These are phyloP conservation scores for Formicarius rufipectus DNA, from an alignment of 2,113 vertebrate genomes.

Conservation along the genomic window DNA sequence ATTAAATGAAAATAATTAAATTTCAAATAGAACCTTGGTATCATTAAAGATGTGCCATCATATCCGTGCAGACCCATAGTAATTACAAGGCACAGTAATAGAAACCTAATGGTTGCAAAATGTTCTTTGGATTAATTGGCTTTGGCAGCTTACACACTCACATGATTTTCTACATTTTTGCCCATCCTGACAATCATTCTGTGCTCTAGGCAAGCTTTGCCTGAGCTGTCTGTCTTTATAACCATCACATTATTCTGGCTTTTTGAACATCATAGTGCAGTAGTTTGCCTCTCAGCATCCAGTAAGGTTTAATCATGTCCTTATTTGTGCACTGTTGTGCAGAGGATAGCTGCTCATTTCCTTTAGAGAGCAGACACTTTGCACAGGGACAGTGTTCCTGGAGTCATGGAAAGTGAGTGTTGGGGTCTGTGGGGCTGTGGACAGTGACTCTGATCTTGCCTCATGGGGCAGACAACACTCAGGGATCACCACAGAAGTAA, in stretches of 20 bases:
- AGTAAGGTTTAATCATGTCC: slow-evolving; percentile 55
- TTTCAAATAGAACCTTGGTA: background rate
- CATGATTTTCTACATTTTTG: slow-evolving; percentile 72
- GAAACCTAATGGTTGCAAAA: slow-evolving; percentile 65
- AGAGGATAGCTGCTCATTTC: background rate
- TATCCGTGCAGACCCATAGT: background rate
- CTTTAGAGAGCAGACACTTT: background rate
- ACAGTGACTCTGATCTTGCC: background rate
- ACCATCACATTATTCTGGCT: slow-evolving; percentile 72
- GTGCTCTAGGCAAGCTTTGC: slow-evolving; percentile 62
- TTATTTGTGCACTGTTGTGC: slow-evolving; percentile 29
- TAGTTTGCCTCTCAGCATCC: slow-evolving; percentile 66
- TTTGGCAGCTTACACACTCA: slow-evolving; percentile 73
- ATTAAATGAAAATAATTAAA: slow-evolving; percentile 32
- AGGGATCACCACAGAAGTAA: background rate
- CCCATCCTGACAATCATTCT: slow-evolving; percentile 70
- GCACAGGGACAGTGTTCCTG: fast-evolving
- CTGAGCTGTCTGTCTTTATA: slow-evolving; percentile 67
- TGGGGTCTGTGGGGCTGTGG: background rate
- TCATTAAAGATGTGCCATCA: background rate
- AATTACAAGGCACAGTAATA: slow-evolving; percentile 48
- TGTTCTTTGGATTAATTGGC: slow-evolving; percentile 66
- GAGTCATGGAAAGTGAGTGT: background rate
- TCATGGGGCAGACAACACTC: background rate
- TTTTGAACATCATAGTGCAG: slow-evolving; percentile 61